Evolutionary conservation across 2,888 invertebrate species (phyloP).

Genomic region (Gortyna flavago): DNA sequence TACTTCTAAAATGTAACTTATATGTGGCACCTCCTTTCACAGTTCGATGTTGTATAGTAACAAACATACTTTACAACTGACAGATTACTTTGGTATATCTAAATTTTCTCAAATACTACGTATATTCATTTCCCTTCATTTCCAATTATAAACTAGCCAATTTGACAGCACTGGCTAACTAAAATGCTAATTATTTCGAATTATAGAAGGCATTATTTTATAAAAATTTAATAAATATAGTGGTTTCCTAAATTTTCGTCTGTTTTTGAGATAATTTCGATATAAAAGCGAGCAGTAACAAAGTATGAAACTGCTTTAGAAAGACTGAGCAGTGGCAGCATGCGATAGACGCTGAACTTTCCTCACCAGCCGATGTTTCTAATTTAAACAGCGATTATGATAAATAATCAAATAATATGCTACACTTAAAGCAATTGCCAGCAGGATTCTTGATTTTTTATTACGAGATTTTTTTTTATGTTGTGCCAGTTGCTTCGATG

Average conservation of each 20-base stretch:
- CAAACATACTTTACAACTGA: conserved; percentile 51
- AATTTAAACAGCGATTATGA: conserved; percentile 45
- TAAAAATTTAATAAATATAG: neutral
- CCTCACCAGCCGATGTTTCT: conserved; percentile 47
- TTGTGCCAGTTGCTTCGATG: conserved; percentile 54
- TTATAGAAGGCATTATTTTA: neutral
- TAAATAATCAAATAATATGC: conserved; percentile 56
- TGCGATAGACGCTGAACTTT: conserved; percentile 65
- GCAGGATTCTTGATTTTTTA: conserved; percentile 21
- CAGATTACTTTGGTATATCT: conserved; percentile 60
- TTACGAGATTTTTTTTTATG: conserved; percentile 5
- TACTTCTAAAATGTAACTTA: conserved; percentile 72
- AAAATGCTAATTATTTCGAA: neutral
- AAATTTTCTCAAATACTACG: conserved; percentile 57
- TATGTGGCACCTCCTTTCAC: conserved; percentile 76
- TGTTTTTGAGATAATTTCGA: conserved; percentile 57
- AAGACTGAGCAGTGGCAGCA: conserved; percentile 74
- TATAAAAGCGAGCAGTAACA: conserved; percentile 51
- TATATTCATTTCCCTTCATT: neutral
- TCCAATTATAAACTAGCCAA: neutral
- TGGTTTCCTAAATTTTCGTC: neutral
- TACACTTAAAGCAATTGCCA: conserved; percentile 39
- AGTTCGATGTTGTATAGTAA: conserved; percentile 77
- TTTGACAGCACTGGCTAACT: neutral
- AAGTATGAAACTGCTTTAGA: conserved; percentile 69